Base-by-base conservation (phyloP, 2,797 vertebrate species). In the Bovichtus diacanthus region DNA sequence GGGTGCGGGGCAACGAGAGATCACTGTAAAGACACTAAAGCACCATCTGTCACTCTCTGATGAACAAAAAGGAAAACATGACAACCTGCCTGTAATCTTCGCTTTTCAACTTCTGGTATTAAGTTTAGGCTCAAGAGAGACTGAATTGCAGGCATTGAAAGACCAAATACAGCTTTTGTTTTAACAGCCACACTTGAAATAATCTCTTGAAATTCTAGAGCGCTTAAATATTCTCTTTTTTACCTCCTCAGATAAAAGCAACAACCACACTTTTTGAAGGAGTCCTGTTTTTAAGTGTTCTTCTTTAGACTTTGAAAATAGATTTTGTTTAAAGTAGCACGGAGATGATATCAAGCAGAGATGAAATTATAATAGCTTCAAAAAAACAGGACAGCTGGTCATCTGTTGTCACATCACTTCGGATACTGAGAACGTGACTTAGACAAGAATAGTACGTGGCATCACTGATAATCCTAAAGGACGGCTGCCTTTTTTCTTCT, bases 391-490 rank as follows among this genome's bases (percentile, higher is more conserved):
- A 63, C 64, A 81, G 51, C 76, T 66, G 77, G 74, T 87, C 80
- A 87, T 84, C 75, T 83, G 38, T 62, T 76, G 79, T 84, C 65
- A 50, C 70, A 76, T 88, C 69, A 23, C 39, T 76, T 59, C 0
- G 10, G 61, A 79, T 88, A 80, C 63, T 65, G 60, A 82, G 29
- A 74, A 73, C 25, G 25, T 54, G 72, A 80, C 60, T 84, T 56
- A 79, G 72, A 78, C 55, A 63, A 44, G 56, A 76, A 76, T 81
- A 67, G 74, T 80, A 79, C 25, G 61, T 83, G 82, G 81, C 78
- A 88, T 88, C 74, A 44, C 81, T 82, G 84, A 90, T 92, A 69
- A 88, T 92, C 87, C 90, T 90, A 76, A 86, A 91, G 74, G 86
- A 88, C 25, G 76, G 58, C 76, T 90, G 75, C 56, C 79, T 85